Base-by-base conservation (phyloP, 2,797 vertebrate species). In the Hafferia zeledoni region DNA sequence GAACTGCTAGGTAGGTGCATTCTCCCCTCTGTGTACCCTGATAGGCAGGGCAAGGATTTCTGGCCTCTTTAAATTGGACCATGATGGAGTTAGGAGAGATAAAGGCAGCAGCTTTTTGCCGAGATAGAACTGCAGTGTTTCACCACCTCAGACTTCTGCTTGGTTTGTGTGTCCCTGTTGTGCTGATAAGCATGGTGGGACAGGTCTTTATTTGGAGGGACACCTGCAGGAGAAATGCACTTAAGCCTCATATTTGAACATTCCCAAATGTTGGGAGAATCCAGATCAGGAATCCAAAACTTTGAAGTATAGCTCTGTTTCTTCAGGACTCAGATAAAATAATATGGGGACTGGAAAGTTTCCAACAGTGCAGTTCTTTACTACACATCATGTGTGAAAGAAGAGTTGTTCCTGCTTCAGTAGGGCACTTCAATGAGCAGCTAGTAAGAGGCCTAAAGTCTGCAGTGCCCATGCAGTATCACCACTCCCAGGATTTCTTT, bases 21-120 rank as follows among this genome's bases (percentile, higher is more conserved):
- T 63, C 35, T 87, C 9, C 18, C 7, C 16, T 39, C 17, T 56
- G 17, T 69, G 25, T 59, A 43, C 46, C 0, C 0, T 30, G 46
- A 35, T 10, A 56, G 31, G 16, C 33, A 49, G 30, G 49, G 30
- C 33, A 63, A 68, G 39, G 31, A 47, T 78, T 89, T 74, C 57
- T 81, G 55, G 19, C 20, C 49, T 67, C 23, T 80, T 80, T 59
- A 17, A 39, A 71, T 5, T 1, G 1, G 31, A 18, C 52, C 0
- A 0, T 44, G 17, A 7, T 68, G 46, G 49, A 23, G 12, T 22
- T 92, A 60, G 57, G 49, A 90, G 28, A 57, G 11, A n/a, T 50
- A 60, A 78, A 89, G n/a, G 59, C n/a, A 56, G 23, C 39, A 75
- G 33, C 46, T 63, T 81, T 89, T 79, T 84, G 37, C 37, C 23